Conservation (phyloP, 2,113 vertebrate genomes). For the Hippocampus abdominalis region DNA sequence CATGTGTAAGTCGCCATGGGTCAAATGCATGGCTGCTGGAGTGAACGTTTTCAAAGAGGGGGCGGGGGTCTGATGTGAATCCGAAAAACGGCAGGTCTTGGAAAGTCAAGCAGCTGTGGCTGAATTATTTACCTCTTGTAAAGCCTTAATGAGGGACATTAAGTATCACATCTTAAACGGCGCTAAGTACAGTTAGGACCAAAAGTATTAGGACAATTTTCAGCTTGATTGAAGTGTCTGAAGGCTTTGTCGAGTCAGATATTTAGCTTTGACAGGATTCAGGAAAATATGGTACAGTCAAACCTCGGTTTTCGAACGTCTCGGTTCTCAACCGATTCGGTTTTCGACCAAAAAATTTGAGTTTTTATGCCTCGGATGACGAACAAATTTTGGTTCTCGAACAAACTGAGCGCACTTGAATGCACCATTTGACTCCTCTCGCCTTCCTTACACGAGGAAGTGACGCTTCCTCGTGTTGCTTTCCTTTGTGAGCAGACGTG, state of each 20-base stretch:
- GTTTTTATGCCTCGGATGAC: too few relatives aligned
- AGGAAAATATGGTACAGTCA: not conserved
- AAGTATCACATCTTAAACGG: not conserved
- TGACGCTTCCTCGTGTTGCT: too few relatives aligned
- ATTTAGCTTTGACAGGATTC: not conserved
- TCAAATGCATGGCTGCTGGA: slow-evolving; percentile 18
- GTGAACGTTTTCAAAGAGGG: not conserved
- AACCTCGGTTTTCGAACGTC: too few relatives aligned
- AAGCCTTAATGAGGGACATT: slow-evolving; percentile 50
- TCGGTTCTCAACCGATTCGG: too few relatives aligned
- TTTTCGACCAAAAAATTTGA: too few relatives aligned
- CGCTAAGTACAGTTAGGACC: not conserved
- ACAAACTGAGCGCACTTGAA: too few relatives aligned
- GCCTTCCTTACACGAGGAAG: too few relatives aligned
- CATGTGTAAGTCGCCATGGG: slow-evolving; percentile 29
- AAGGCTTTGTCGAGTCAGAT: not conserved
- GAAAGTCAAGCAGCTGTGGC: slow-evolving; percentile 8
- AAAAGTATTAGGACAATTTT: not conserved
- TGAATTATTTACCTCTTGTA: slow-evolving; percentile 38
- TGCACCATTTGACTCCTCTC: too few relatives aligned
- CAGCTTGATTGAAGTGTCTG: not conserved
- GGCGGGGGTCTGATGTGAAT: not conserved
- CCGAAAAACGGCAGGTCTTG: slow-evolving; percentile 2
- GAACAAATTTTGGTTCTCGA: too few relatives aligned
- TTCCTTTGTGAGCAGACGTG: too few relatives aligned